These are phyloP conservation scores for Uloborus diversus DNA, from an alignment of 1,140 invertebrate genomes.

Conservation along the genomic window DNA sequence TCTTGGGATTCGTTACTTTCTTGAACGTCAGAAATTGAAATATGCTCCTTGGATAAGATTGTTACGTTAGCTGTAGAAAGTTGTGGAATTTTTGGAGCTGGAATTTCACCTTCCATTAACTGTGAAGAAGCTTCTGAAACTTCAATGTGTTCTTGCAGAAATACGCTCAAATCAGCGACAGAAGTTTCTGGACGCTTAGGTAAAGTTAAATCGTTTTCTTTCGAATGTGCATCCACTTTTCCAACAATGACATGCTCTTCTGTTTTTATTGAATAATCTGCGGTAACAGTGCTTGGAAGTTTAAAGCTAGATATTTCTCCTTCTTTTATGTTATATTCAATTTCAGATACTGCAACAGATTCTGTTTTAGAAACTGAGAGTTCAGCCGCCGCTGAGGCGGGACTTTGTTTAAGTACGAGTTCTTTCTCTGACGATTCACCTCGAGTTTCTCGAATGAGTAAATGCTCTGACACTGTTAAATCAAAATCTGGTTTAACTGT, in stretches of 20 bases:
- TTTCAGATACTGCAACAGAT: constrained; percentile 54
- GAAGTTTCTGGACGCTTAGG: constrained; percentile 42
- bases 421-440: constrained; percentile 52
- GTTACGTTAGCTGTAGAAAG: constrained; percentile 21
- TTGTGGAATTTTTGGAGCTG: constrained; percentile 14
- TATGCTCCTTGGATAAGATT: constrained; percentile 46
- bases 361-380: constrained; percentile 36
- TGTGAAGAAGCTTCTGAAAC: constrained; percentile 25
- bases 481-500: constrained; percentile 36
- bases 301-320: constrained; percentile 51
- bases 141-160: constrained; percentile 39
- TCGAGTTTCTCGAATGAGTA: constrained; percentile 46
- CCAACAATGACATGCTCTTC: constrained; percentile 56
- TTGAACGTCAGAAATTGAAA: constrained; percentile 50
- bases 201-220: constrained; percentile 57
- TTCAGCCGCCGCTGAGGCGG: constrained; percentile 18
- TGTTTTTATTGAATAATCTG: constrained; percentile 48
- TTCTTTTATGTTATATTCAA: constrained; percentile 57
- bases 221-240: constrained; percentile 56
- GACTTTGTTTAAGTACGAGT: constrained; percentile 18
- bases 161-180: constrained; percentile 43
- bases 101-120: constrained; percentile 52
- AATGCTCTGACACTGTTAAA: constrained; percentile 44
- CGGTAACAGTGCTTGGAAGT: constrained; percentile 37
- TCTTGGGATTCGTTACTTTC: constrained; percentile 28